phyloP scores from a whole-genome alignment of 2,888 invertebrate species.

The Phengaris arion region DNA sequence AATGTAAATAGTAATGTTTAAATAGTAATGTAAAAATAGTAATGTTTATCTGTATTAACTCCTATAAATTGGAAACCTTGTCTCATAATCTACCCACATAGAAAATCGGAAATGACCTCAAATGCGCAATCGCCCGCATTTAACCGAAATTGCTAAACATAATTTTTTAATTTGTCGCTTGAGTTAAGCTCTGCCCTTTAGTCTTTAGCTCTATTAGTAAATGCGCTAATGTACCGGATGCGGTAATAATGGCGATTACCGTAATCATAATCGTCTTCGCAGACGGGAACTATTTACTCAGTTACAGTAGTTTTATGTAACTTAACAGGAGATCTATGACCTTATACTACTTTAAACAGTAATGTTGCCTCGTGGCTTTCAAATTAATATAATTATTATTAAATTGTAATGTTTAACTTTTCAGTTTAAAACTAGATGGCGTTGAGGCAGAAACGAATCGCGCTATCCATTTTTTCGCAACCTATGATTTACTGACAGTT shows the following conservation, averaged over 20 bases:
- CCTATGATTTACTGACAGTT: no score
- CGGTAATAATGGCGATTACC: constrained; percentile 70
- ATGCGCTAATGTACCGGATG: constrained; percentile 66
- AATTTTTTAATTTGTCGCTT: constrained; percentile 5
- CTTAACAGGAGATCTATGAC: constrained; percentile 29
- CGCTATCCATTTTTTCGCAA: no score
- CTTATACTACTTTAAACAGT: not conserved
- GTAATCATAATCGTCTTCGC: constrained; percentile 63
- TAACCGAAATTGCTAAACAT: constrained; percentile 9
- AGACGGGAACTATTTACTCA: constrained; percentile 61
- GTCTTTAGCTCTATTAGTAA: constrained; percentile 52
- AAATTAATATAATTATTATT: not conserved
- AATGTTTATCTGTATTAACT: no score
- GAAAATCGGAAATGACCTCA: constrained; percentile 7
- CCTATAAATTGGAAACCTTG: not conserved
- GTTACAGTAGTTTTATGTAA: constrained; percentile 55
- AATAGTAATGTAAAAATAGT: no score
- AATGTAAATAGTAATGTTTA: no score
- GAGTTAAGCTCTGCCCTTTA: constrained; percentile 31
- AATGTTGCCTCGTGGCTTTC: not conserved
- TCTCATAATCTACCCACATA: not conserved
- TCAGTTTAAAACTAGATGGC: no score
- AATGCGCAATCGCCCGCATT: constrained; percentile 3
- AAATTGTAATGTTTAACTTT: no score
- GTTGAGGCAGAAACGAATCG: no score